Conservation (phyloP, 2,888 invertebrate genomes). For the Drosophila leonis region DNA sequence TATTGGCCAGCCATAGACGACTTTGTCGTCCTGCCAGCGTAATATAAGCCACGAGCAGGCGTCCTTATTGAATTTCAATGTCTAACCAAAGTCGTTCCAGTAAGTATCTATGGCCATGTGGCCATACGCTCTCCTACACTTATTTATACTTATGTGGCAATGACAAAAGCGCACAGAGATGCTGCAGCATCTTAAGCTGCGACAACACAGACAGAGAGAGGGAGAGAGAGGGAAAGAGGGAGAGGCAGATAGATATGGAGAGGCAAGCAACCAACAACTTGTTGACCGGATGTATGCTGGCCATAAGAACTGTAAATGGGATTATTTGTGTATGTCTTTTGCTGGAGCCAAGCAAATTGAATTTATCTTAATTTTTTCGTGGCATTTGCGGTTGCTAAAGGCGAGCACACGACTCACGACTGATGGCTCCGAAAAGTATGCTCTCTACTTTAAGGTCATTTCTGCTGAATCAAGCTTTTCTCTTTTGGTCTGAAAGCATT, state of each 20-base stretch:
- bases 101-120: conserved; percentile 30
- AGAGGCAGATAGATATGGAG: not conserved
- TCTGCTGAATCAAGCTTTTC: conserved; percentile 8
- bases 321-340: conserved; percentile 62
- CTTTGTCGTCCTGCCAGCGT: conserved; percentile 55
- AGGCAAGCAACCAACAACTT: conserved; percentile 57
- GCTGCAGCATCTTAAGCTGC: conserved; percentile 29
- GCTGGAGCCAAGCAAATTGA: conserved; percentile 49
- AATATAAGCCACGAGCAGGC: conserved; percentile 58
- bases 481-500: not conserved
- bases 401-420: conserved; percentile 9
- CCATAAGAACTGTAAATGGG: conserved; percentile 76
- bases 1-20: conserved; percentile 67
- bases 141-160: conserved; percentile 56
- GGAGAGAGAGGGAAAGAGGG: not conserved
- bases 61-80: conserved; percentile 78
- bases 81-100: conserved; percentile 41
- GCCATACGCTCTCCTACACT: conserved; percentile 45
- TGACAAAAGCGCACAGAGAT: conserved; percentile 56
- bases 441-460: conserved; percentile 5
- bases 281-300: conserved; percentile 75
- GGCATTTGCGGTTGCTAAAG: conserved; percentile 37
- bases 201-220: not conserved
- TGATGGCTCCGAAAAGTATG: conserved; percentile 8
- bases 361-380: conserved; percentile 61